These are phyloP conservation scores for Dufourea novaeangliae DNA, from an alignment of 1,140 invertebrate species.

Conservation along the genomic window DNA sequence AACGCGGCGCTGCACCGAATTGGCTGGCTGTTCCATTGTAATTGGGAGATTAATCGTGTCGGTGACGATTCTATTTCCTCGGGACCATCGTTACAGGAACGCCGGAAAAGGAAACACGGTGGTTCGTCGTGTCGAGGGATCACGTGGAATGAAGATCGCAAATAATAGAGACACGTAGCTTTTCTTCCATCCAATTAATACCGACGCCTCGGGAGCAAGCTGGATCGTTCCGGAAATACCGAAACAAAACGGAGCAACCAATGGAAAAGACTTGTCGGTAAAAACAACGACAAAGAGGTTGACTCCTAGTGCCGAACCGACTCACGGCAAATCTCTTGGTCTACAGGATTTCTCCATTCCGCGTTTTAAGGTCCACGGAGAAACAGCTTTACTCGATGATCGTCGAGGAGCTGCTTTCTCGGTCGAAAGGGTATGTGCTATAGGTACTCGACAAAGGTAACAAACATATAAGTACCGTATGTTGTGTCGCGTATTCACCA, in stretches of 20 bases:
- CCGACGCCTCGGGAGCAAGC: background rate
- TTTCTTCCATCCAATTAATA: conserved; percentile 17
- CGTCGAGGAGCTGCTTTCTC: background rate
- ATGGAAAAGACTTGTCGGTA: conserved; percentile 20
- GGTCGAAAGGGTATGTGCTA: conserved; percentile 1
- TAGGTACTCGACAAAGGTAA: conserved; percentile 9
- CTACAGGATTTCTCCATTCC: conserved; percentile 20
- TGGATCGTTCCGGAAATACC: background rate
- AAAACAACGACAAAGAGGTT: conserved; percentile 1
- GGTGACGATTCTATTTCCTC: conserved; percentile 30
- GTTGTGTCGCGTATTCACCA: background rate
- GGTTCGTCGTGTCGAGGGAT: conserved; percentile 3
- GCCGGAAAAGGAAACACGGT: conserved; percentile 1
- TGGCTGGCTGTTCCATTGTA: conserved; percentile 45
- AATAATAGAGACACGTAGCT: background rate
- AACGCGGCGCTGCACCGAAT: conserved; percentile 15
- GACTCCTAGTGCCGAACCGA: background rate
- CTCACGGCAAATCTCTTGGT: conserved; percentile 29
- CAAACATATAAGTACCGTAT: too few relatives aligned
- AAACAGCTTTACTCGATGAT: background rate
- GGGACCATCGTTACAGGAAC: background rate
- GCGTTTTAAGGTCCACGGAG: conserved; percentile 9
- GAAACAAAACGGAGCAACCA: conserved; percentile 4
- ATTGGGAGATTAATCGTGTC: conserved; percentile 47
- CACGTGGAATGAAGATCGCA: conserved; percentile 21